phyloP scores from a whole-genome alignment of 1,140 invertebrate genomes.

The Seison nebaliae region DNA sequence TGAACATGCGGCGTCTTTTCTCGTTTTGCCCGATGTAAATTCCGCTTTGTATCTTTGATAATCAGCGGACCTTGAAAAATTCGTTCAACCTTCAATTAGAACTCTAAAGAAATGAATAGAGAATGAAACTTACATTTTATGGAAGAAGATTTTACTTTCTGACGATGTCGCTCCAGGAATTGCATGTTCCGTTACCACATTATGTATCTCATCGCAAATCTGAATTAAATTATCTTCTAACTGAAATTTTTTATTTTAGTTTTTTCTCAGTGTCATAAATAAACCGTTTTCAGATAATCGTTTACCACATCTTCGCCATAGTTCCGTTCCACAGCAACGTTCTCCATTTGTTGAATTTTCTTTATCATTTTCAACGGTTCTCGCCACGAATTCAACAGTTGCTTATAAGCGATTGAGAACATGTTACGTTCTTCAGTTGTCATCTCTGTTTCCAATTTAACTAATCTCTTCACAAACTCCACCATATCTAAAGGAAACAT shows the following conservation, averaged over 20 bases:
- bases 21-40: constrained; percentile 66
- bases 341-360: constrained; percentile 49
- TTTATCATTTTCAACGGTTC: constrained; percentile 92
- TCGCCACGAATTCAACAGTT: constrained; percentile 80
- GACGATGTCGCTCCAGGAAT: constrained; percentile 62
- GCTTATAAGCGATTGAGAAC: constrained; percentile 91
- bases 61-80: no score
- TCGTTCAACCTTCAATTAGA: no score
- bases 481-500: background rate
- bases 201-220: constrained; percentile 78
- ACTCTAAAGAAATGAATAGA: no score
- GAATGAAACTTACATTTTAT: constrained; percentile 92
- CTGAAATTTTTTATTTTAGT: background rate
- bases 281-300: no score
- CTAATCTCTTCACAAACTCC: constrained; percentile 14
- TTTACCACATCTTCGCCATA: constrained; percentile 77
- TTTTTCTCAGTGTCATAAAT: no score
- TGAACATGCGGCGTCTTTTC: constrained; percentile 75
- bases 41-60: constrained; percentile 84
- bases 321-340: no score
- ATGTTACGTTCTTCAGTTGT: constrained; percentile 53
- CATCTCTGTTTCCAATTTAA: constrained; percentile 16
- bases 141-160: constrained; percentile 87
- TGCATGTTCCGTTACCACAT: constrained; percentile 55
- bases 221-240: constrained; percentile 45